A percentile compares a stretch with the other conserved stretches of the same genome.
phyloP scores from a whole-genome alignment of 2,797 vertebrate species.

The Schizothorax lantsangensis region DNA sequence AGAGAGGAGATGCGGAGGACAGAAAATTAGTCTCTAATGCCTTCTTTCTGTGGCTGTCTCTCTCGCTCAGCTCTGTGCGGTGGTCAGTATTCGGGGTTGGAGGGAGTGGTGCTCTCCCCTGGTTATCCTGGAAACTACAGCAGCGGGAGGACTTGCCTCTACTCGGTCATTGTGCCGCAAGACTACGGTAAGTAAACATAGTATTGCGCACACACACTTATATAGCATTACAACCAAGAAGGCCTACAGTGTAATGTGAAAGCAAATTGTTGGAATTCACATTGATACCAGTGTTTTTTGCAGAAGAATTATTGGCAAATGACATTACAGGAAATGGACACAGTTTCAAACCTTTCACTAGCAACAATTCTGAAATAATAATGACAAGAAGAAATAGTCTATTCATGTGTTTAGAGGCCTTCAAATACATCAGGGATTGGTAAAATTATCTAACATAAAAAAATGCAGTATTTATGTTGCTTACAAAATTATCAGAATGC shows the following conservation, averaged over 20 bases:
- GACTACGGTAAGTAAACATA: slow-evolving; percentile 86
- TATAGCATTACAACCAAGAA: background rate
- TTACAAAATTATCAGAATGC: background rate
- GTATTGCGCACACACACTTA: background rate
- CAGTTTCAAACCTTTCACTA: background rate
- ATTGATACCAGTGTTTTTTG: background rate
- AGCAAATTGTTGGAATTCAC: background rate
- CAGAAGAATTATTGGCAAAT: too few species aligned
- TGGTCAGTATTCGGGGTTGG: slow-evolving; percentile 91
- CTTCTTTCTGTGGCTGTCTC: slow-evolving; percentile 46
- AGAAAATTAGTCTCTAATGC: slow-evolving; percentile 66
- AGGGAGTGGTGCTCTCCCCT: slow-evolving; percentile 94
- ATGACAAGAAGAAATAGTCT: background rate
- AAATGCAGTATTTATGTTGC: background rate
- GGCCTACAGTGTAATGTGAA: background rate
- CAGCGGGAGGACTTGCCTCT: slow-evolving; percentile 89
- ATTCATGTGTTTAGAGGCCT: background rate
- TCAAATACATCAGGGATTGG: background rate
- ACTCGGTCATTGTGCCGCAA: slow-evolving; percentile 91
- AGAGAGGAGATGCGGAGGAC: slow-evolving; percentile 49
- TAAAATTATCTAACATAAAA: background rate
- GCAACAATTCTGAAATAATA: background rate
- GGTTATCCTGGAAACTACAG: slow-evolving; percentile 97
- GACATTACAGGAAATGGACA: background rate
- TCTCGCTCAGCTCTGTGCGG: slow-evolving; percentile 89